Evolutionary conservation across 2,113 vertebrate genomes (phyloP), one percentile per base, ranked within the genome.

Genomic region (Rattus rattus): DNA sequence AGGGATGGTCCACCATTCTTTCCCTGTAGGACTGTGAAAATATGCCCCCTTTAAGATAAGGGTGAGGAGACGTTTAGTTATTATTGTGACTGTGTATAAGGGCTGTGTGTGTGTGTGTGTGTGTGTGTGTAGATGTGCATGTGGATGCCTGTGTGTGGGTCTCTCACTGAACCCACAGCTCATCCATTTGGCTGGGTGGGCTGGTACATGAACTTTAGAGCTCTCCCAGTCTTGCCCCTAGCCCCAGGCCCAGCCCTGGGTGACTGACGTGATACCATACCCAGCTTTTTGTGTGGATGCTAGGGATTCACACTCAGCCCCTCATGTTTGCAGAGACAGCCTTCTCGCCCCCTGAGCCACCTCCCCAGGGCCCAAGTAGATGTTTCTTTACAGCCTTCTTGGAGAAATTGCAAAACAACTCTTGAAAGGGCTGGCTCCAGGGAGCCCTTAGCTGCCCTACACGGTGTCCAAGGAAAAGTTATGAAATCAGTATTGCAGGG

Each of bases 371-470:
- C 30, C 17, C 3, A 22, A 5, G 49, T 9, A 49, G 70, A 28
- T 1, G 12, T 24, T 56, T n/a, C 67, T 77, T 52, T 22, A 39
- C 26, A 33, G n/a, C 13, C 56, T 72, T 39, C 49, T 52, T 28
- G 49, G 12, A 54, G 67, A 69, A 36, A 49, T 3, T 39, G 8
- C 67, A 73, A 73, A 56, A 28, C 22, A 28, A 56, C 4, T 5
- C 22, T 36, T 36, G 10, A 10, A 49, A 72, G 67, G 52, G 39
- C 49, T 33, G 2, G 0, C 26, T 65, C 11, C 0, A 0, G 1
- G 8, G n/a, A 11, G 30, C 11, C 54, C 28, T 12, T 49, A 43
- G 12, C n/a, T 10, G 20, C 12, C 36, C 2, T 1, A 5, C 2
- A 1, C 1, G 7, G 10, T 5, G 24, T 52, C 87, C 30, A 11